These are phyloP conservation scores for Ascaphus truei DNA, from an alignment of 2,113 vertebrate genomes.

Conservation along the genomic window DNA sequence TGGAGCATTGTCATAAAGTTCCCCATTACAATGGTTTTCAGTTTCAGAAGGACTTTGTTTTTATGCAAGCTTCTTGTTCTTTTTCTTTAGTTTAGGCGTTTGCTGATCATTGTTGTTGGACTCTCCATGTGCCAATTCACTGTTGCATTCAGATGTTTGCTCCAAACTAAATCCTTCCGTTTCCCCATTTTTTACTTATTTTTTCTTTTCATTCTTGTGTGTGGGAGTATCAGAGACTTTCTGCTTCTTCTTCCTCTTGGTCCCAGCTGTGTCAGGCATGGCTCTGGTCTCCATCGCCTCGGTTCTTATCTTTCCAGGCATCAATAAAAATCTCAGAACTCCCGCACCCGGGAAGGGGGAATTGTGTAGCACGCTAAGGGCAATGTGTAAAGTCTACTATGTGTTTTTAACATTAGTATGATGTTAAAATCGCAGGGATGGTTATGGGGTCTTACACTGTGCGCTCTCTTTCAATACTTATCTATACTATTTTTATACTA, in stretches of 20 bases:
- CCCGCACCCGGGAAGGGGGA: constrained; percentile 9
- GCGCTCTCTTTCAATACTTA: too few species aligned
- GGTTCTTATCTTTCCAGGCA: background rate
- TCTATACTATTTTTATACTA: too few species aligned
- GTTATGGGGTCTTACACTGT: too few species aligned
- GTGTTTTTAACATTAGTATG: too few species aligned
- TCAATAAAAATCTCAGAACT: background rate
- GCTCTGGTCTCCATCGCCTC: background rate
- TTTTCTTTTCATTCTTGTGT: constrained; percentile 25
- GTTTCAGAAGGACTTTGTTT: constrained; percentile 14
- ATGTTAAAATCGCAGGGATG: too few species aligned
- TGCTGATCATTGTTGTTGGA: constrained; percentile 10
- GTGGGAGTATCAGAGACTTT: constrained; percentile 22
- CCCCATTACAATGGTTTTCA: background rate
- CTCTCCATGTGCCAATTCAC: background rate
- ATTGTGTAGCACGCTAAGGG: background rate
- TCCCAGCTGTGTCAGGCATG: too few species aligned
- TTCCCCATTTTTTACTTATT: constrained; percentile 26
- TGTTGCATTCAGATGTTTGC: background rate
- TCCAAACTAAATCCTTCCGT: constrained; percentile 20
- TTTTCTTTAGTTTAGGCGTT: constrained; percentile 30
- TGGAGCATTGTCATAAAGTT: constrained; percentile 1
- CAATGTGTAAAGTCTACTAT: constrained; percentile 25
- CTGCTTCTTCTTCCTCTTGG: constrained; percentile 11
- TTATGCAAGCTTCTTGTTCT: background rate